phyloP scores from a whole-genome alignment of 2,113 vertebrate species.

The Ameiurus melas region DNA sequence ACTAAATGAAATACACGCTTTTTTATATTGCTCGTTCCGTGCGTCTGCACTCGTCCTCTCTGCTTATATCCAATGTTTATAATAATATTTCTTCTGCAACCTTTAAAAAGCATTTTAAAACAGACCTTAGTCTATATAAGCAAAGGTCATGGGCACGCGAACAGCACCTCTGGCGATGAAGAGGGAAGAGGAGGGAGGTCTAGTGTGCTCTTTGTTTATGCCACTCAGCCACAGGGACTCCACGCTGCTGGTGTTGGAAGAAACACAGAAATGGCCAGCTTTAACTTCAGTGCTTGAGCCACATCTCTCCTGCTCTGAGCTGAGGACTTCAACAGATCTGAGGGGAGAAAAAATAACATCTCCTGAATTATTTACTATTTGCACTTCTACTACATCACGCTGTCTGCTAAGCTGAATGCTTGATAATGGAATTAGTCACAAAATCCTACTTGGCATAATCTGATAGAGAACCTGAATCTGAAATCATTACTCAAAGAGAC shows the following conservation, averaged over 20 bases:
- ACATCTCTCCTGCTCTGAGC: conserved; percentile 51
- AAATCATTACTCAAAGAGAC: conserved; percentile 7
- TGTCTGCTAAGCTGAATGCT: conserved; percentile 2
- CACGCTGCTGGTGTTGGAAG: conserved; percentile 47
- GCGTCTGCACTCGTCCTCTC: conserved; percentile 17
- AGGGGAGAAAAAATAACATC: conserved; percentile 40
- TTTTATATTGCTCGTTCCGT: conserved; percentile 24
- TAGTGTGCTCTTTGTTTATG: conserved; percentile 55
- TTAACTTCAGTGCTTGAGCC: conserved; percentile 54
- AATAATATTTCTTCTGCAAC: conserved; percentile 43
- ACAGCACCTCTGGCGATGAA: conserved; percentile 61
- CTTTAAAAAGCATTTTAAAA: conserved; percentile 53
- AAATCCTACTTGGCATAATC: conserved; percentile 34
- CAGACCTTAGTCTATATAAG: conserved; percentile 41
- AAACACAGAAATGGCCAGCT: background rate
- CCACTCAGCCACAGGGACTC: conserved; percentile 55
- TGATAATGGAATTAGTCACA: conserved; percentile 11
- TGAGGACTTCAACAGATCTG: conserved; percentile 42
- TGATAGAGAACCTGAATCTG: background rate
- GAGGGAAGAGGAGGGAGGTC: conserved; percentile 54
- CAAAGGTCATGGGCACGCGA: conserved; percentile 50
- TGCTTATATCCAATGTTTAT: conserved; percentile 45
- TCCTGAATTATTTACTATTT: conserved; percentile 28
- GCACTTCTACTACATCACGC: background rate
- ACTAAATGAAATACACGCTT: conserved; percentile 39